phyloP scores from a whole-genome alignment of 2,113 vertebrate genomes.

The Chaetodon trifascialis region DNA sequence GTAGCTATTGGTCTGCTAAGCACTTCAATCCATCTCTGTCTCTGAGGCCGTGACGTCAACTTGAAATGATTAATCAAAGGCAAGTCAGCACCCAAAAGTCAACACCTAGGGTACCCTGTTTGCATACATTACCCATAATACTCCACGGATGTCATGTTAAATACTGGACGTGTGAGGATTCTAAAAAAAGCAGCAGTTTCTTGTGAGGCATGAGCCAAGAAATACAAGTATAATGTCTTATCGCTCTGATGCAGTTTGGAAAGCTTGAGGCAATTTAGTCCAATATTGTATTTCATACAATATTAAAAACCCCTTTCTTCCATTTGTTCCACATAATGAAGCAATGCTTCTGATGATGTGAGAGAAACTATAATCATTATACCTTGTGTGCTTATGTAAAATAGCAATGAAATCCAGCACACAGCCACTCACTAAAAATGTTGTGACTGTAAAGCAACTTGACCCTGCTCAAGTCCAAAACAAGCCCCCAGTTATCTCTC shows the following conservation, averaged over 20 bases:
- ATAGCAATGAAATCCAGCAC: slow-evolving; percentile 9
- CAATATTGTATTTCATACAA: slow-evolving; percentile 57
- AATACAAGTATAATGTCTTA: slow-evolving; percentile 23
- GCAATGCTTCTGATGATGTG: slow-evolving; percentile 19
- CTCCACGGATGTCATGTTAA: slow-evolving; percentile 50
- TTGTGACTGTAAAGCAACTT: slow-evolving; percentile 82
- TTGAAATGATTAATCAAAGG: slow-evolving; percentile 75
- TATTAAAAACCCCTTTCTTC: slow-evolving; percentile 38
- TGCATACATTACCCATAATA: slow-evolving; percentile 63
- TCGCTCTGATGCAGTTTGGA: slow-evolving; percentile 35
- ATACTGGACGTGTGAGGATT: neutral
- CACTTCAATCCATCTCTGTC: slow-evolving; percentile 88
- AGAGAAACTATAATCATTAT: slow-evolving; percentile 19
- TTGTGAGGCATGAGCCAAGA: slow-evolving; percentile 17
- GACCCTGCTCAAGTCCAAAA: slow-evolving; percentile 85
- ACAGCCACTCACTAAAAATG: slow-evolving; percentile 67
- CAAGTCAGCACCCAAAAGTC: slow-evolving; percentile 62
- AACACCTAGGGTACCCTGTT: slow-evolving; percentile 61
- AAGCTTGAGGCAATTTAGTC: slow-evolving; percentile 50
- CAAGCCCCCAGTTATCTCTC: slow-evolving; percentile 84
- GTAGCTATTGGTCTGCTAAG: slow-evolving; percentile 84
- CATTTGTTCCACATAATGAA: slow-evolving; percentile 56
- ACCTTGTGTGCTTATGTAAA: slow-evolving; percentile 31
- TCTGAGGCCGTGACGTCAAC: slow-evolving; percentile 77
- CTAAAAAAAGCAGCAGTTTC: slow-evolving; percentile 23